A percentile compares a stretch with the other conserved stretches of the same genome.
Conservation (phyloP, 2,797 vertebrate species). For the Xyrichtys novacula region DNA sequence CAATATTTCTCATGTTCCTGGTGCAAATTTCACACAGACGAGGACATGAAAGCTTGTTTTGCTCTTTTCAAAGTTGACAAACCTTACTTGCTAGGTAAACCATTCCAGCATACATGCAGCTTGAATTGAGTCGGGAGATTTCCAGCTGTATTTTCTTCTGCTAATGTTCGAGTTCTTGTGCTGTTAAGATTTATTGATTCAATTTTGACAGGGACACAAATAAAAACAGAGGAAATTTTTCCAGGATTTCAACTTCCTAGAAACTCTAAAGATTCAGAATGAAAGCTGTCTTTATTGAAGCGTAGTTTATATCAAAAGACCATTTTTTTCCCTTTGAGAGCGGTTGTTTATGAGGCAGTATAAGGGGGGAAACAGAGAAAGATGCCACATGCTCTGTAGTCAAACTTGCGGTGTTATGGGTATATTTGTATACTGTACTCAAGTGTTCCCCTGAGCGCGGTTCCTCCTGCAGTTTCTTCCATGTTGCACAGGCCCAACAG, state of each 20-base stretch:
- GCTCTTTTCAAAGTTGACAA: no score
- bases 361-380: background rate
- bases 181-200: no score
- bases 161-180: no score
- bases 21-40: background rate
- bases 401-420: conserved; percentile 1
- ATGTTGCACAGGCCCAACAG: conserved; percentile 47
- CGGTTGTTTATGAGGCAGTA: background rate
- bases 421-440: conserved; percentile 27
- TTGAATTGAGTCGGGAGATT: background rate
- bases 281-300: no score
- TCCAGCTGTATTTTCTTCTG: background rate
- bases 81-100: no score
- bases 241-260: background rate
- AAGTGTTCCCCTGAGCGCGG: conserved; percentile 27
- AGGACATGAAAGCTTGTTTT: background rate
- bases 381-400: background rate
- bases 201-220: no score
- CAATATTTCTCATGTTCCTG: background rate
- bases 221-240: background rate
- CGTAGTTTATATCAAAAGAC: no score
- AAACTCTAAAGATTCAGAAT: background rate
- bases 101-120: conserved; percentile 6
- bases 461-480: conserved; percentile 33
- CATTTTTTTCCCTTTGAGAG: no score